Conservation (phyloP, 2,797 vertebrate species). For the Poeciliopsis paucimaculata region DNA sequence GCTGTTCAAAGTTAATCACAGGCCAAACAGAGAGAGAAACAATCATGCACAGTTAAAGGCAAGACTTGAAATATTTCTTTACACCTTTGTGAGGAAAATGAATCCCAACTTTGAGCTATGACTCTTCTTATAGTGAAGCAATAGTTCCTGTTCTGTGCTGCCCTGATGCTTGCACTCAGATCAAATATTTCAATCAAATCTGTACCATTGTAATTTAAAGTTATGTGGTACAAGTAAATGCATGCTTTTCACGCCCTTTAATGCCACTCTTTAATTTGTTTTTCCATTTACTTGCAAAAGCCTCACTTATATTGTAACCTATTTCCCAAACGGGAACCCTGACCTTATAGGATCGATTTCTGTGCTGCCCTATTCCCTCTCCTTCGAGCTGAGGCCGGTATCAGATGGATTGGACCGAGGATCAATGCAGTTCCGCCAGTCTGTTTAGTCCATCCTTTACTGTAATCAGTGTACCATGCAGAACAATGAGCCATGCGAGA, state of each 20-base stretch:
- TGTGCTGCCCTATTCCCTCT: conserved; percentile 29
- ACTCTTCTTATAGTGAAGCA: neutral
- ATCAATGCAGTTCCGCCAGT: conserved; percentile 61
- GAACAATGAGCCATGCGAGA: conserved; percentile 45
- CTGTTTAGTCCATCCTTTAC: conserved; percentile 67
- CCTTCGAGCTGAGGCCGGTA: conserved; percentile 56
- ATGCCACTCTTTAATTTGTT: neutral
- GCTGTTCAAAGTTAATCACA: neutral
- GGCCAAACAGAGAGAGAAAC: neutral
- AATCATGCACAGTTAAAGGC: neutral
- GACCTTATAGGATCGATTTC: conserved; percentile 60
- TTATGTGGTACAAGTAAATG: neutral
- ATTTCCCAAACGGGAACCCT: conserved; percentile 46
- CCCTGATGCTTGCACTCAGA: no score
- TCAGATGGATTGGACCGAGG: conserved; percentile 64
- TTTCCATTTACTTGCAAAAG: conserved; percentile 12
- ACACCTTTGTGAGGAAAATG: neutral
- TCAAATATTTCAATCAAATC: neutral
- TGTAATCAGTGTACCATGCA: conserved; percentile 64
- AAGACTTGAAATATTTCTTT: neutral
- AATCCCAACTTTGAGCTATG: neutral
- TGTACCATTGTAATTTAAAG: neutral
- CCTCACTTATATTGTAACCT: conserved; percentile 41
- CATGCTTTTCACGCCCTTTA: neutral
- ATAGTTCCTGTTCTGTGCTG: neutral